Conservation (phyloP, 2,888 invertebrate genomes). For the Artemia sinica region DNA sequence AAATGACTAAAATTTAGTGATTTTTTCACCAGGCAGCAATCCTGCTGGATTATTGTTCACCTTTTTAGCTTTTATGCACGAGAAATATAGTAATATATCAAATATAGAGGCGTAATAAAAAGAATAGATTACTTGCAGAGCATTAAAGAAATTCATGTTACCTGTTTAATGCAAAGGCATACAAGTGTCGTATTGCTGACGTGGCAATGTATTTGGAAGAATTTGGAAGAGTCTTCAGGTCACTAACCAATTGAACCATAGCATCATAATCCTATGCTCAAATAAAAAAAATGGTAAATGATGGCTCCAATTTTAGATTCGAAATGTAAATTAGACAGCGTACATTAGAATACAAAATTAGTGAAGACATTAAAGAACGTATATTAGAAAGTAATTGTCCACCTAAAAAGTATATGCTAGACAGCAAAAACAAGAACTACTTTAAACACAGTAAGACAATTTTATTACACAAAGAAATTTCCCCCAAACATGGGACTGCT, state of each 20-base stretch:
- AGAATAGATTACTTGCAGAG: no score
- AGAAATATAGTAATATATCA: no score
- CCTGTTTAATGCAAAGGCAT: conserved; percentile 92
- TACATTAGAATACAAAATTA: neutral
- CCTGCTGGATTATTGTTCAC: no score
- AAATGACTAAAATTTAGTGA: no score
- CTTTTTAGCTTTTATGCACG: no score
- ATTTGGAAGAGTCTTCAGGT: conserved; percentile 71
- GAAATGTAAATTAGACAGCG: neutral
- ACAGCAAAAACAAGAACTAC: no score
- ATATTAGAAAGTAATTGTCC: neutral
- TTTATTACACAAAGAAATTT: no score
- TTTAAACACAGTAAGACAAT: no score
- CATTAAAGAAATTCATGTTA: conserved; percentile 28
- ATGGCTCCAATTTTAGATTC: neutral
- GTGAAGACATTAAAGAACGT: neutral
- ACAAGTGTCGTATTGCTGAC: conserved; percentile 73
- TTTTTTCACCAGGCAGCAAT: no score
- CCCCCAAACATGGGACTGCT: no score
- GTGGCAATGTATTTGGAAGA: conserved; percentile 73
- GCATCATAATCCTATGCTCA: conserved; percentile 67
- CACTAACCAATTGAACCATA: conserved; percentile 90
- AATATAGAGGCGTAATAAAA: no score
- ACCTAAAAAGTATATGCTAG: no score
- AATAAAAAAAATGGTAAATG: neutral